phyloP scores from a whole-genome alignment of 2,113 vertebrate species.

The Archilochus colubris region DNA sequence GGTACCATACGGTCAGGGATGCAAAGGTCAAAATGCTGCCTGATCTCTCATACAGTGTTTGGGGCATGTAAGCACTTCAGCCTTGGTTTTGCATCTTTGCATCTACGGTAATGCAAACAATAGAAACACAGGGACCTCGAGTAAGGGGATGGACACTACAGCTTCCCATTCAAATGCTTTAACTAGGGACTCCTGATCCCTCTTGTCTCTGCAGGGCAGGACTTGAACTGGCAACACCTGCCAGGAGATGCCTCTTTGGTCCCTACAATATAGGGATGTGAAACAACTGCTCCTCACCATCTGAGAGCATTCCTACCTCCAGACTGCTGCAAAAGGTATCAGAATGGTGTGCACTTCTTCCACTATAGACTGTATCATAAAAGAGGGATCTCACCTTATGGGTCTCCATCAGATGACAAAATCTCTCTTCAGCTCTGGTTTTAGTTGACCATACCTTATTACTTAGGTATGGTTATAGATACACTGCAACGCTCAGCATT shows the following conservation, averaged over 20 bases:
- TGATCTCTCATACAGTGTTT: background rate
- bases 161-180: background rate
- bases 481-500: background rate
- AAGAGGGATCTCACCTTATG: background rate
- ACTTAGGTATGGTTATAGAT: background rate
- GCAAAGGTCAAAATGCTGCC: background rate
- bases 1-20: background rate
- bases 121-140: background rate
- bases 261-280: rapidly evolving
- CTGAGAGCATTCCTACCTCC: background rate
- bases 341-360: background rate
- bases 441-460: background rate
- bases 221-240: background rate
- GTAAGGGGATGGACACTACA: background rate
- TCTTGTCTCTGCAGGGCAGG: background rate
- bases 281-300: background rate
- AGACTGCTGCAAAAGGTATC: background rate
- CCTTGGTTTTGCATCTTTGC: background rate
- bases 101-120: background rate
- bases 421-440: background rate
- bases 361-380: background rate
- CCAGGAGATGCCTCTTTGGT: background rate
- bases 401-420: background rate
- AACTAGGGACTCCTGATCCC: background rate
- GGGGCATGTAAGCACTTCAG: background rate